These are phyloP conservation scores for Cranoglanis bouderius DNA, from an alignment of 2,113 vertebrate genomes.

Conservation along the genomic window DNA sequence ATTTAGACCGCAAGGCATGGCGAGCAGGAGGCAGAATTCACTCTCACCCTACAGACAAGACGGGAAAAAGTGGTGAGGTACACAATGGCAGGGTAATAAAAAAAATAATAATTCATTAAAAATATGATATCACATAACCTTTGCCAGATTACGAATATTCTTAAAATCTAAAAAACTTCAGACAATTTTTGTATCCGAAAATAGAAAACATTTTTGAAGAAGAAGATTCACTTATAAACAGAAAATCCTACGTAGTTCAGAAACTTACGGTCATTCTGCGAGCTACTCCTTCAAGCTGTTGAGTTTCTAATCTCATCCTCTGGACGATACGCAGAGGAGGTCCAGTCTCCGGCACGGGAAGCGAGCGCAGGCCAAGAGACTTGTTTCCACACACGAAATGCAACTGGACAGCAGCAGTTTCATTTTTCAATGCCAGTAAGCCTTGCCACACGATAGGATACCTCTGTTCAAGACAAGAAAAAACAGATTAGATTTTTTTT, in stretches of 20 bases:
- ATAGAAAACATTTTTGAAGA: too few relatives aligned
- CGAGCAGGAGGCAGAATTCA: constrained; percentile 94
- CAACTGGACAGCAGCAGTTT: constrained; percentile 94
- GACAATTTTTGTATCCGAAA: not conserved
- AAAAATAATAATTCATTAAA: not conserved
- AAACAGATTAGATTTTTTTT: not conserved
- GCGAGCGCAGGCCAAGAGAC: constrained; percentile 88
- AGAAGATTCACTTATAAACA: not conserved
- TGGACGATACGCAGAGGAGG: constrained; percentile 90
- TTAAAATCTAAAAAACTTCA: not conserved
- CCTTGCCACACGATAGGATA: constrained; percentile 99
- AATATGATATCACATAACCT: not conserved
- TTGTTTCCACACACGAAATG: constrained; percentile 98
- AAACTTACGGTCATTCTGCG: constrained; percentile 91
- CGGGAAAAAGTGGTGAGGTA: not conserved
- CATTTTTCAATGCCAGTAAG: constrained; percentile 92
- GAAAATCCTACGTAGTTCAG: not conserved
- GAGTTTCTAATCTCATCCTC: constrained; percentile 93
- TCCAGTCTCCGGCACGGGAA: constrained; percentile 89
- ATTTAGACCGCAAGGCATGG: constrained; percentile 95
- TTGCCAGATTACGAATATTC: not conserved
- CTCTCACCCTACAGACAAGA: constrained; percentile 84
- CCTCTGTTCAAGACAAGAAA: constrained; percentile 74
- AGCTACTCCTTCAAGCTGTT: constrained; percentile 92
- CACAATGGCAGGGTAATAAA: not conserved